Evolutionary conservation across 2,888 invertebrate genomes (phyloP), one percentile per base, ranked within the genome.

Genomic region (Diloba caeruleocephala): DNA sequence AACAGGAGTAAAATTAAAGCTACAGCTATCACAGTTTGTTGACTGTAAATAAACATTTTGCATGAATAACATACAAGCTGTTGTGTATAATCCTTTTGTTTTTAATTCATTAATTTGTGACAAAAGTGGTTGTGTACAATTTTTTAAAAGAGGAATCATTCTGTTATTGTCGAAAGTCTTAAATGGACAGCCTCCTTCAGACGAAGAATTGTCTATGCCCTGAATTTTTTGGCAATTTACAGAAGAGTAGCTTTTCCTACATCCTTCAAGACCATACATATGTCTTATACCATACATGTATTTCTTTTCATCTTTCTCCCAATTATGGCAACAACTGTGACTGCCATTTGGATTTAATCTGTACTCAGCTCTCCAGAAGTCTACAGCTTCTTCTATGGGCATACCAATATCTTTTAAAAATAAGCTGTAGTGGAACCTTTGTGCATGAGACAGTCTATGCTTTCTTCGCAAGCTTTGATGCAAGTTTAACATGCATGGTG

Each of bases 361-460:
- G 81, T 96, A 96, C 79, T 96, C 95, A 13, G 79, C 68, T 76
- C 90, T 94, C 96, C 96, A 96, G 81, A 96, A 95, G 15, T 85
- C 81, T 32, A 96, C 74, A 7, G 96, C 94, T 76, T 96, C 95
- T 50, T 95, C 90, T 17, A 96, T 74, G 2, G 95, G 92, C 92
- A 96, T 93, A 0, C 96, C 96, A 72, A 95, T 94, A 67, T 96
- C 96, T 89, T 96, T 96, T 39, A 96, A 84, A 83, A 95, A 96
- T 15, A 96, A 86, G 53, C 95, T 96, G 65, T 95, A 96, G 69
- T 95, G 94, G 71, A 96, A 96, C 71, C 94, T 85, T 37, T 94
- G 95, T 58, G 94, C 89, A 75, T 96, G 96, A 13, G 94, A 92
- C n/a, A 96, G 85, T 65, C 96, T 93, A 75, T 96, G 96, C 39